These are phyloP conservation scores for Urosaurus nigricauda DNA, from an alignment of 2,797 vertebrate species.

Conservation along the genomic window DNA sequence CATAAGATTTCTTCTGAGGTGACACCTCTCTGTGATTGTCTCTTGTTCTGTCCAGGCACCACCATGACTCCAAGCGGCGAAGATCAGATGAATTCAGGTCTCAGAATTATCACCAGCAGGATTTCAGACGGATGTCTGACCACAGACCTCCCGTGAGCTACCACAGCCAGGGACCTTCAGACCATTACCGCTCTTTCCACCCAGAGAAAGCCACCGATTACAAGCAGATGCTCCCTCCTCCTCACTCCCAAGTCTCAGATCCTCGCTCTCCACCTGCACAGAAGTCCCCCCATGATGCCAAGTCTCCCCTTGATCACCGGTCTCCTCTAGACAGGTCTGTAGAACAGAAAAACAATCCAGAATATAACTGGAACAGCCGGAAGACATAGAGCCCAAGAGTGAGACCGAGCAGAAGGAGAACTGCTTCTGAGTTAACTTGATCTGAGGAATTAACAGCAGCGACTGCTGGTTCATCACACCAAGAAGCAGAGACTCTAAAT, in stretches of 20 bases:
- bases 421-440: slow-evolving; percentile 60
- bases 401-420: slow-evolving; percentile 13
- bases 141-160: slow-evolving; percentile 86
- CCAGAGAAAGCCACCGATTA: slow-evolving; percentile 86
- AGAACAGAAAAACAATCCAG: slow-evolving; percentile 88
- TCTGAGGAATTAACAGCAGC: slow-evolving; percentile 40
- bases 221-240: slow-evolving; percentile 84
- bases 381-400: slow-evolving; percentile 81
- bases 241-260: slow-evolving; percentile 83
- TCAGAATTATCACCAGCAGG: slow-evolving; percentile 85
- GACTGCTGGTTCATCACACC: slow-evolving; percentile 61
- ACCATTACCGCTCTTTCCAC: slow-evolving; percentile 94
- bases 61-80: slow-evolving; percentile 92
- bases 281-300: slow-evolving; percentile 93
- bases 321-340: slow-evolving; percentile 89
- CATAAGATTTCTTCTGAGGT: not conserved
- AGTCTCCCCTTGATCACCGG: slow-evolving; percentile 83
- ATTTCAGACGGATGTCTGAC: slow-evolving; percentile 93
- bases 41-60: slow-evolving; percentile 82
- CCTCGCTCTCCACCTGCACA: slow-evolving; percentile 93
- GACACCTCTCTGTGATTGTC: accelerated
- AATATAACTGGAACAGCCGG: slow-evolving; percentile 93
- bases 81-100: slow-evolving; percentile 91
- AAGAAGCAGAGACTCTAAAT: slow-evolving; percentile 70
- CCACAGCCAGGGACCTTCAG: slow-evolving; percentile 86